These are phyloP conservation scores for Cantharis nigra DNA, from an alignment of 2,888 invertebrate genomes.

Conservation along the genomic window DNA sequence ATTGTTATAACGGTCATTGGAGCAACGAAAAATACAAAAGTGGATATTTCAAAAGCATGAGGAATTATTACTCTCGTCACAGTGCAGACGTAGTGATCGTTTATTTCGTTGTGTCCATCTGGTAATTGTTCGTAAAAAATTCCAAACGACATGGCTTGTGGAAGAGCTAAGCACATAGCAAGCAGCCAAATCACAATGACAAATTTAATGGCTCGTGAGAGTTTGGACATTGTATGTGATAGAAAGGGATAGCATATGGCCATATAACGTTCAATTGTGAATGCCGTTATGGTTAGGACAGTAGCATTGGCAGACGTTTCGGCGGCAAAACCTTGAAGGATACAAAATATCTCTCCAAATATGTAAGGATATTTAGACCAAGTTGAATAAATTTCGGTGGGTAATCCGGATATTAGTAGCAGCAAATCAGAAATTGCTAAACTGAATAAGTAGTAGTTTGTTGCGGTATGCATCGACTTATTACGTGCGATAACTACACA, in stretches of 20 bases:
- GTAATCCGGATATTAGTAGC: conserved; percentile 75
- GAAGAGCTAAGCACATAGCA: conserved; percentile 74
- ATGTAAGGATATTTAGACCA: conserved; percentile 77
- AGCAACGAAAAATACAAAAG: conserved; percentile 63
- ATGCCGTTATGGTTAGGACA: conserved; percentile 84
- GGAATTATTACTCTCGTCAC: conserved; percentile 52
- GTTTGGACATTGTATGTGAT: conserved; percentile 81
- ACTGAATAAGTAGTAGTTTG: conserved; percentile 82
- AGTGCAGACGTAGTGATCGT: conserved; percentile 50
- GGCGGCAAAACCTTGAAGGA: conserved; percentile 69
- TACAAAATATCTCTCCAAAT: conserved; percentile 78
- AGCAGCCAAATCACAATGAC: conserved; percentile 76
- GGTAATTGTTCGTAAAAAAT: conserved; percentile 57
- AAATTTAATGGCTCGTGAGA: conserved; percentile 79
- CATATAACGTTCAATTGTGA: conserved; percentile 86
- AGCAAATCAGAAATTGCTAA: conserved; percentile 78
- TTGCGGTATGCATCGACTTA: conserved; percentile 82
- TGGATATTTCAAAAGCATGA: conserved; percentile 60
- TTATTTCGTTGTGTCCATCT: conserved; percentile 43
- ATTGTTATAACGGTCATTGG: conserved; percentile 65
- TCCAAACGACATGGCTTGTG: conserved; percentile 82
- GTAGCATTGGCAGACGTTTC: conserved; percentile 88
- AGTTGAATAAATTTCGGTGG: conserved; percentile 75
- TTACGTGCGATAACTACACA: conserved; percentile 79
- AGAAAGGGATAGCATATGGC: conserved; percentile 86